Evolutionary conservation across 2,888 invertebrate species (phyloP), one percentile per base, ranked within the genome.

Genomic region (Pandemis corylana): DNA sequence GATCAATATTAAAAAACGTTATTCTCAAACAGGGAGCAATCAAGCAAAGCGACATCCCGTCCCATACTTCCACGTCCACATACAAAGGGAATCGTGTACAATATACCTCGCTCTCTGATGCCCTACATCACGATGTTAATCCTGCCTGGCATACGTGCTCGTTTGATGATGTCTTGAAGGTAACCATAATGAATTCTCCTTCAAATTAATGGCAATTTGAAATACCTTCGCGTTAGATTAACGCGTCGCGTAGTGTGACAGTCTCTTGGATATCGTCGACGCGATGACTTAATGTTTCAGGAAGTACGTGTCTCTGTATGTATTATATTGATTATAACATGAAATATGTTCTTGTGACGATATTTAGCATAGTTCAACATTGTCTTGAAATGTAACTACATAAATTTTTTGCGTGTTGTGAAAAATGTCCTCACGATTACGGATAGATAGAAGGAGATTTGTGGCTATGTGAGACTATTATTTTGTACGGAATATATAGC

Each of bases 151-250:
- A 79, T 77, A 81, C 80, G 80, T 79, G 81, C 84, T 84, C 84
- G 82, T 82, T 83, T 84, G 83, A 85, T 82, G 84, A 83, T 83
- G 80, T 78, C 80, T 79, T 77, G 77, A 76, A 77, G 79, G 79
- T 75, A 84, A 84, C 81, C 81, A 77, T 87, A 85, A 87, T 88
- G 86, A 89, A 88, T 89, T 86, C 85, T 83, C 85, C 85, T 89
- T 84, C 84, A 86, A 87, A 90, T 90, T 90, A 89, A 90, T 89
- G 84, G 83, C 80, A 83, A 77, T 77, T 77, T 66, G 81, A 83
- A 86, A 88, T 86, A 84, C 84, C 86, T 85, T 80, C 79, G 80
- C 79, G 82, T 82, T 82, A 85, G 88, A 89, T 89, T 90, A 89
- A 84, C 81, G 83, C 80, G 83, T 87, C 85, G 84, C 85, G 82